Evolutionary conservation across 2,888 invertebrate species (phyloP).

Genomic region (Chymomyza amoena): DNA sequence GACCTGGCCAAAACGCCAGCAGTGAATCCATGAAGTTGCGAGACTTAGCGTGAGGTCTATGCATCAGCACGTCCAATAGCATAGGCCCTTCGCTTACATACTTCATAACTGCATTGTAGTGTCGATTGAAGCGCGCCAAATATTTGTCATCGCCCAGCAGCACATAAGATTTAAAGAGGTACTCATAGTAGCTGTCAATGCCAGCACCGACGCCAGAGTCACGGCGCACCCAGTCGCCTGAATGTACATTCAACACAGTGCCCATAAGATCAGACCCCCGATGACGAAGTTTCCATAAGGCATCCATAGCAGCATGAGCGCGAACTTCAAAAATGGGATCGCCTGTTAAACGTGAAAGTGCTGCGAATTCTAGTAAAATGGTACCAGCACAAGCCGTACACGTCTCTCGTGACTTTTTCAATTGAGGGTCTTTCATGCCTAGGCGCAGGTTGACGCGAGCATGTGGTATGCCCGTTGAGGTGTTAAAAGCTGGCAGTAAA

Average conservation of each 20-base stretch:
- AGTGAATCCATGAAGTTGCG: constrained; percentile 98
- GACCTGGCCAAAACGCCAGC: constrained; percentile 98
- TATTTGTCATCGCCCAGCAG: constrained; percentile 96
- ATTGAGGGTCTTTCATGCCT: constrained; percentile 88
- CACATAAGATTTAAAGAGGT: constrained; percentile 98
- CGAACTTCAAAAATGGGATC: constrained; percentile 95
- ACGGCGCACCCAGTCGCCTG: constrained; percentile 97
- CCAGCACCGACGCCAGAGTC: constrained; percentile 99
- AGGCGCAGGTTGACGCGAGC: constrained; percentile 93
- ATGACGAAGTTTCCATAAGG: constrained; percentile 96
- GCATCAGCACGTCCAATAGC: constrained; percentile 97
- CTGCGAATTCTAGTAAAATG: constrained; percentile 98
- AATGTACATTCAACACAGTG: constrained; percentile 97
- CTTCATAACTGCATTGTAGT: constrained; percentile 97
- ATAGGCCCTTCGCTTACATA: constrained; percentile 95
- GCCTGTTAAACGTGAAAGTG: constrained; percentile 94
- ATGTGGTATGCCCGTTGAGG: constrained; percentile 97
- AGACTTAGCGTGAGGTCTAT: constrained; percentile 94
- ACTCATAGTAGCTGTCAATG: constrained; percentile 99
- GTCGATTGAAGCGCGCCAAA: constrained; percentile 94
- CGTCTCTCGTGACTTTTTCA: constrained; percentile 90
- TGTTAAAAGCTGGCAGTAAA: constrained; percentile 98
- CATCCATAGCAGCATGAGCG: constrained; percentile 97
- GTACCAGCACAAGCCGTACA: constrained; percentile 99
- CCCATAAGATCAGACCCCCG: constrained; percentile 95